Evolutionary conservation across 2,888 invertebrate genomes (phyloP).

Genomic region (Norana najaformis): DNA sequence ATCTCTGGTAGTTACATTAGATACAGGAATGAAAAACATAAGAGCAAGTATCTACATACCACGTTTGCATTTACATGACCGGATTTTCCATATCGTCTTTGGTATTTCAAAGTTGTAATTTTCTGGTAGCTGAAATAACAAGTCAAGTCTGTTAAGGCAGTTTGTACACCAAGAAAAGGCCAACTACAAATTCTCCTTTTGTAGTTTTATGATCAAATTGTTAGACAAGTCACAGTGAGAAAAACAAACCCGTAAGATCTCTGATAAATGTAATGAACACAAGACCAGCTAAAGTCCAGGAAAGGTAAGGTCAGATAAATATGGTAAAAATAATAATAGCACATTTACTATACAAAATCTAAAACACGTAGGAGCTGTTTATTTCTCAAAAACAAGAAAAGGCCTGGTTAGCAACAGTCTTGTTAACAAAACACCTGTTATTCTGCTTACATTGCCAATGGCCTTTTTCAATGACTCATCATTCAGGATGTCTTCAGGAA

Average conservation of each 20-base stretch:
- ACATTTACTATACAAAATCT: neutral
- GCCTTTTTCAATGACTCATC: conserved; percentile 51
- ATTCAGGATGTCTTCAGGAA: conserved; percentile 57
- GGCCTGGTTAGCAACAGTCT: neutral
- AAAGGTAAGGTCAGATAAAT: neutral
- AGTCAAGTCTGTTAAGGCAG: neutral
- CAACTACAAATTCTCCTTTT: neutral
- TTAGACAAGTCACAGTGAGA: neutral
- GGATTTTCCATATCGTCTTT: conserved; percentile 95
- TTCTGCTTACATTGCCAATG: conserved; percentile 50
- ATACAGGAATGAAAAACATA: neutral
- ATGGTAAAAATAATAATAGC: too few relatives aligned
- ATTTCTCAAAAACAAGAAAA: neutral
- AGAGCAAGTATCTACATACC: conserved; percentile 49
- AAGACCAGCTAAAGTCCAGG: neutral
- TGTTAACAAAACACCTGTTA: neutral
- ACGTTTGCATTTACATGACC: conserved; percentile 78
- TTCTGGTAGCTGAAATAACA: conserved; percentile 70
- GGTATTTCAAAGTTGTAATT: conserved; percentile 98
- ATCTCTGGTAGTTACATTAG: neutral
- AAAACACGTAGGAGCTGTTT: neutral
- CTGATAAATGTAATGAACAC: neutral
- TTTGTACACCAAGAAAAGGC: neutral
- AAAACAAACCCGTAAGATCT: neutral
- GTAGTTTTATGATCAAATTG: neutral